These are phyloP conservation scores for Pocillopora damicornis DNA, from an alignment of 64 coral and sea anemone genomes.

Conservation along the genomic window DNA sequence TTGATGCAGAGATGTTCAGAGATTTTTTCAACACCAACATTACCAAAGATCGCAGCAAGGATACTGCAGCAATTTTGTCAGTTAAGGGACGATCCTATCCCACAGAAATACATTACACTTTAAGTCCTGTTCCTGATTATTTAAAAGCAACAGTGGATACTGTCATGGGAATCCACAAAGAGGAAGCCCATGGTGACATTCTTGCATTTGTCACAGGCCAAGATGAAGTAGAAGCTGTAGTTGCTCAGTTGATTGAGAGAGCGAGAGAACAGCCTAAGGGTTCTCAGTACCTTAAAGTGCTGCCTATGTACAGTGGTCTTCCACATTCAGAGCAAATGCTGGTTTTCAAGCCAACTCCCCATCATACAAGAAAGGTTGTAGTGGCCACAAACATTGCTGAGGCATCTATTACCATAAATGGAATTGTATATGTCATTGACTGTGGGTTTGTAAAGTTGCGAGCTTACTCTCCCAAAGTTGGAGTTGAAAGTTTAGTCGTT, in stretches of 20 bases:
- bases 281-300: constrained; percentile 78
- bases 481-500: constrained; percentile 89
- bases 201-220: constrained; percentile 93
- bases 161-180: constrained; percentile 93
- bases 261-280: constrained; percentile 83
- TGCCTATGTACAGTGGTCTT: constrained; percentile 96
- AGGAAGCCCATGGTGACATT: constrained; percentile 88
- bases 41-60: constrained; percentile 81
- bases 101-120: constrained; percentile 74
- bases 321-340: constrained; percentile 97
- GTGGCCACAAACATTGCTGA: constrained; percentile 98
- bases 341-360: constrained; percentile 80
- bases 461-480: constrained; percentile 84
- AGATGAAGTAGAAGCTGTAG: constrained; percentile 43
- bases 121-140: constrained; percentile 92
- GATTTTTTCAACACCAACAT: constrained; percentile 95
- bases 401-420: constrained; percentile 95
- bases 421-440: constrained; percentile 90
- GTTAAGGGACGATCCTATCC: constrained; percentile 95
- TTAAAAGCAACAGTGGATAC: constrained; percentile 86
- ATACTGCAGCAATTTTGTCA: constrained; percentile 84
- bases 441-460: constrained; percentile 98
- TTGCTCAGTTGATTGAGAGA: constrained; percentile 81
- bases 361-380: constrained; percentile 88
- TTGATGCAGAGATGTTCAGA: constrained; percentile 98